Evolutionary conservation across 2,797 vertebrate species (phyloP), one percentile per base, ranked within the genome.

Genomic region (Harpagifer antarcticus): DNA sequence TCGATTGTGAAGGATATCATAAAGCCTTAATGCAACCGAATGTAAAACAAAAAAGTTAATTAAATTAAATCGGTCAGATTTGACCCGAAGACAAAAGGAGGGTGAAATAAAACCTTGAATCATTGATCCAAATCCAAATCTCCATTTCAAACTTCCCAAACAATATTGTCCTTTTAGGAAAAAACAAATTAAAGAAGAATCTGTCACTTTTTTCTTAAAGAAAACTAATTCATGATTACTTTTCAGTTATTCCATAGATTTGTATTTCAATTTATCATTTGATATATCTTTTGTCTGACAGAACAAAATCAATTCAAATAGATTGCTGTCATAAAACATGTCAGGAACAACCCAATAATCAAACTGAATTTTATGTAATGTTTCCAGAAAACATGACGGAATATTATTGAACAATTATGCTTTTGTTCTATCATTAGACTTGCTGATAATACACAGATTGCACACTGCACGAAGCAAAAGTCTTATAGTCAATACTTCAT

Each of bases 401-500:
- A 37, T 37, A 37, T 37, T 0, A 37, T 8, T 37, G 5, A 37
- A 6, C 8, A 9, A 40, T 19, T 9, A 63, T 52, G 20, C 4
- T 9, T 3, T 11, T 19, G 13, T 23, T n/a, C 45, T 17, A 50
- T 23, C 43, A 31, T 17, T 8, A 27, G 4, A 27, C 27, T 27
- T 27, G 27, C 27, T 4, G 27, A 27, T 27, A 27, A 27, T 27
- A 27, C 27, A 27, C 27, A 5, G 27, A 27, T 27, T 1, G 4
- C 4, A 4, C 5, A 4, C 27, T 27, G 27, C 44, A 17, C 23
- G 13, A 15, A 49, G 57, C 2, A 33, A 19, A 56, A 45, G 27
- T 20, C 5, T 12, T 62, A 37, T 4, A 31, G 27, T 53, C n/a
- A 72, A 62, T 73, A 53, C 27, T 63, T 66, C 11, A 76, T 65